Evolutionary conservation across 2,888 invertebrate species (phyloP).

Genomic region (Notodonta ziczac): DNA sequence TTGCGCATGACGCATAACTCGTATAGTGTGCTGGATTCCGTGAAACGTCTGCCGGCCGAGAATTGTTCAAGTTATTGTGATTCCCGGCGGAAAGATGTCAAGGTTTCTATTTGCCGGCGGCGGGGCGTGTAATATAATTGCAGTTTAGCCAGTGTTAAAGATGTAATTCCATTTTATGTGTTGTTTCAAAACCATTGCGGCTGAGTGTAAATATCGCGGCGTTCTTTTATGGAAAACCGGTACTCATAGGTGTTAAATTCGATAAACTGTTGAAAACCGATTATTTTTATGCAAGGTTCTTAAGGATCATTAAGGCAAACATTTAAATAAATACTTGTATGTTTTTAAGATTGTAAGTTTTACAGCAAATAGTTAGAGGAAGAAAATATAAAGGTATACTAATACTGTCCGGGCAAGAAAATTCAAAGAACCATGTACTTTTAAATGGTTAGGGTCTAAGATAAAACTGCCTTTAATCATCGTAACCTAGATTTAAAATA

Average conservation of each 20-base stretch:
- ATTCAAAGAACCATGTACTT: too few species aligned
- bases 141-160: conserved; percentile 45
- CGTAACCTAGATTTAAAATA: too few species aligned
- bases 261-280: conserved; percentile 17
- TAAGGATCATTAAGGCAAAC: background rate
- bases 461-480: too few species aligned
- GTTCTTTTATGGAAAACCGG: conserved; percentile 32
- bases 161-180: conserved; percentile 42
- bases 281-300: background rate
- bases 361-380: too few species aligned
- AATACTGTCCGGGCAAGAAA: too few species aligned
- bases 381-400: too few species aligned
- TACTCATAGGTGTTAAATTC: conserved; percentile 18
- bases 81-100: conserved; percentile 52
- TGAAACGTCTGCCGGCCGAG: conserved; percentile 27
- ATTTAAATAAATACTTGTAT: background rate
- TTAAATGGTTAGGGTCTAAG: too few species aligned
- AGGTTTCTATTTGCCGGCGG: conserved; percentile 41
- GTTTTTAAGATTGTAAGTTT: background rate
- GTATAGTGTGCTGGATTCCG: conserved; percentile 24
- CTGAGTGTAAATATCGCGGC: conserved; percentile 20
- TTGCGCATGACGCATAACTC: conserved; percentile 22
- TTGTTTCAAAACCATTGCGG: conserved; percentile 37
- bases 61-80: conserved; percentile 30
- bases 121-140: conserved; percentile 37